Base-by-base conservation (phyloP, 2,113 vertebrate species). In the Epinephelus lanceolatus region DNA sequence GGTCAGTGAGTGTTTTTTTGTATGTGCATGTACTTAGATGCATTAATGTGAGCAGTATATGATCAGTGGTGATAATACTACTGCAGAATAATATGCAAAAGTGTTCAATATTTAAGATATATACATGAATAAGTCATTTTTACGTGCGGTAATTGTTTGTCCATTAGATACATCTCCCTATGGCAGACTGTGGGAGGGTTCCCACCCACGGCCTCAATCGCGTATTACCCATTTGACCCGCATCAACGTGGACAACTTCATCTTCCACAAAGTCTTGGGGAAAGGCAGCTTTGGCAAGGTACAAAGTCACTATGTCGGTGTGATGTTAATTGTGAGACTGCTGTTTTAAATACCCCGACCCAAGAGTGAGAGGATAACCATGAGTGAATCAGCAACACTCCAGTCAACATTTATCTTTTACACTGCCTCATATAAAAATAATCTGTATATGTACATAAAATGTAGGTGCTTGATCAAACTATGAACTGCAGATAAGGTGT, bases 231-330 rank as follows among this genome's bases (percentile, higher is more conserved):
- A 93, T 76, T 77, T 95, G 68, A 96, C 93, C 19, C 95, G 77
- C 23, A 93, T 99, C 90, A 96, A 90, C 45, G 94, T 97, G 0
- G 96, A 97, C 37, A 95, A 96, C 92, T 99, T 99, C 78, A 80
- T 92, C 82, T 97, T 99, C 91, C 96, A 97, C 83, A 99, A 99
- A 92, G 97, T 99, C 52, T 95, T 99, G 73, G 98, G 98, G 63
- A 99, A 99, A 94, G 98, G 98, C 89, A 99, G 98, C 93, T 99
- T 99, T 76, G 98, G 98, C 71, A 99, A 99, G 96, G 98, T 99
- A 93, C 2, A 6, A 3, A n/a, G 18, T 19, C 57, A 33, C 30
- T 2, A 21, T 7, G 4, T 72, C 56, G 30, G 17, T 71, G 33
- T 63, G n/a, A 49, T 40, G 14, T 23, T 5, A 47, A 25, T 14